Conservation (phyloP, 2,113 vertebrate species). For the Argyrosomus japonicus region DNA sequence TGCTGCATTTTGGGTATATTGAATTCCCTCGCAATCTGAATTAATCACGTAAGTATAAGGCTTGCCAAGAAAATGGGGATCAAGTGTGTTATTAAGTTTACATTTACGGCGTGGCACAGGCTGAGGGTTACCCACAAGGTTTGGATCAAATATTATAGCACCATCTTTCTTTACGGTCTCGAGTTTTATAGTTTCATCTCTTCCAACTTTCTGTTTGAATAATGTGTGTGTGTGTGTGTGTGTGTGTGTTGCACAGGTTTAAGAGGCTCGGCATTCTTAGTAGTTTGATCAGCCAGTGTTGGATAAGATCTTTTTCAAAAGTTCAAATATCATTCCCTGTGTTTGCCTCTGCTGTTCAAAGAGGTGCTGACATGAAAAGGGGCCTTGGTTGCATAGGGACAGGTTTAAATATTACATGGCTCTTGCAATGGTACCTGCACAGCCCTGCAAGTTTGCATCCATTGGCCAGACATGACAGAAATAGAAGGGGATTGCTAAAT, state of each 20-base stretch:
- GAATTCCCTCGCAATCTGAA: neutral
- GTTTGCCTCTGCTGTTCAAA: constrained; percentile 63
- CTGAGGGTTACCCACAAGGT: constrained; percentile 7
- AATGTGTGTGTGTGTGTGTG: constrained; percentile 33
- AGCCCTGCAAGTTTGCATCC: neutral
- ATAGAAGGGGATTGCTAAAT: neutral
- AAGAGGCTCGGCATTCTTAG: constrained; percentile 47
- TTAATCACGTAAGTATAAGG: neutral
- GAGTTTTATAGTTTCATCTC: constrained; percentile 31
- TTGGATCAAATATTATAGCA: constrained; percentile 1
- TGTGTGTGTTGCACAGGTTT: constrained; percentile 35
- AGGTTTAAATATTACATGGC: constrained; percentile 35
- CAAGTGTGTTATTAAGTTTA: neutral
- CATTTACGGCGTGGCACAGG: neutral
- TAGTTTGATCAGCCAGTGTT: constrained; percentile 66
- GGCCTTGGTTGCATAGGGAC: constrained; percentile 33
- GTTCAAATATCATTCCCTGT: constrained; percentile 60
- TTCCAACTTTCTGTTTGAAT: constrained; percentile 26
- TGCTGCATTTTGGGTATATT: neutral
- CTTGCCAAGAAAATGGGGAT: neutral
- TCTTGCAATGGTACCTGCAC: constrained; percentile 12
- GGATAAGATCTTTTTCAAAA: constrained; percentile 55
- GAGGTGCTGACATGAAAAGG: constrained; percentile 61
- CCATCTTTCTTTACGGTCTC: neutral
- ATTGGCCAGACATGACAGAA: neutral